Evolutionary conservation across 2,113 vertebrate species (phyloP).

Genomic region (Micronisus gabar): DNA sequence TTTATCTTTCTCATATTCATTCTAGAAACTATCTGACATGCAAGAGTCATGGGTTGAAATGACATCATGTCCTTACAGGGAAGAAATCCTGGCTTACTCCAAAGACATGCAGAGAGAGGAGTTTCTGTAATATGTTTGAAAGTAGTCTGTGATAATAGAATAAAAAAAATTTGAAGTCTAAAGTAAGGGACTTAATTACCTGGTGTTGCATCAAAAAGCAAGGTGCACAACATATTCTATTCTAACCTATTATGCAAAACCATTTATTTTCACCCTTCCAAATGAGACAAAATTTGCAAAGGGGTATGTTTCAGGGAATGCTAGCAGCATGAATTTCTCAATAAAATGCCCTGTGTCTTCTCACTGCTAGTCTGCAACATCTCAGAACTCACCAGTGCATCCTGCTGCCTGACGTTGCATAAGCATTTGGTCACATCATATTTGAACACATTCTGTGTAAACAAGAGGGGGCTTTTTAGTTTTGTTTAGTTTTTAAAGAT

Average conservation of each 20-base stretch:
- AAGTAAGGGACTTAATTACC: background rate
- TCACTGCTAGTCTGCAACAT: background rate
- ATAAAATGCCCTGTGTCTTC: background rate
- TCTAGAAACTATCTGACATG: background rate
- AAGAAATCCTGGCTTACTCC: background rate
- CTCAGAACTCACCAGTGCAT: background rate
- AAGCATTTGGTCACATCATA: background rate
- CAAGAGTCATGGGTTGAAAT: background rate
- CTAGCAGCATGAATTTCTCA: background rate
- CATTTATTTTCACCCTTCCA: background rate
- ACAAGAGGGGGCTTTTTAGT: background rate
- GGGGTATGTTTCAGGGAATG: background rate
- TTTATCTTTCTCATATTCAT: background rate
- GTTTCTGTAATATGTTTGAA: background rate
- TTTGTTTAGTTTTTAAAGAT: slow-evolving; percentile 27
- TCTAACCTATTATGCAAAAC: background rate
- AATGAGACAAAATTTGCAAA: background rate
- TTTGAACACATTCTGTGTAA: background rate
- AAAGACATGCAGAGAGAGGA: background rate
- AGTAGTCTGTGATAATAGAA: background rate
- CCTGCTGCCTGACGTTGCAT: background rate
- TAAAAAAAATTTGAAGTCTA: background rate
- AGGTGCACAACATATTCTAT: background rate
- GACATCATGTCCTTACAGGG: background rate
- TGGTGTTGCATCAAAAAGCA: background rate